A percentile compares a stretch with the other conserved stretches of the same genome.
These are phyloP conservation scores for Dynastes tityus DNA, from an alignment of 2,888 invertebrate species.

Conservation along the genomic window DNA sequence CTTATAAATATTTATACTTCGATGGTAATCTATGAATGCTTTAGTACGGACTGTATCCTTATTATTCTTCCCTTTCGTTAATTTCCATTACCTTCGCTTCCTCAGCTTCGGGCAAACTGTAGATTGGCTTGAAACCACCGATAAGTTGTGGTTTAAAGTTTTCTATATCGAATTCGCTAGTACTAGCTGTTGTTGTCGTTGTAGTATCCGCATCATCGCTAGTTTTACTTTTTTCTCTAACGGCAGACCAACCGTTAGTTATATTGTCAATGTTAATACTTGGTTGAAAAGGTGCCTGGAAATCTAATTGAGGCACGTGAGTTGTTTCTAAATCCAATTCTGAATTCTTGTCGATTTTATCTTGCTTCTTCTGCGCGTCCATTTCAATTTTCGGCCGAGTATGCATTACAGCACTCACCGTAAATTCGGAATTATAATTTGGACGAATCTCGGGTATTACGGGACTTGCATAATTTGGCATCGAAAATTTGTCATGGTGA, in stretches of 20 bases:
- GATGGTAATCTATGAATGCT: too few species aligned
- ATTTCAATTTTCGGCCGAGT: slow-evolving; percentile 61
- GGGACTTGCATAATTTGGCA: slow-evolving; percentile 71
- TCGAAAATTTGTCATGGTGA: slow-evolving; percentile 67
- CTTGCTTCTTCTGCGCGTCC: slow-evolving; percentile 50
- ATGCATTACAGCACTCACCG: slow-evolving; percentile 69
- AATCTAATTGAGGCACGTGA: slow-evolving; percentile 72
- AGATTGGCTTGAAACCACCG: slow-evolving; percentile 82
- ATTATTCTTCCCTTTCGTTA: slow-evolving; percentile 54
- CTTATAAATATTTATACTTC: too few species aligned
- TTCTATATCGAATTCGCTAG: slow-evolving; percentile 76
- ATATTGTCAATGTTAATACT: slow-evolving; percentile 76
- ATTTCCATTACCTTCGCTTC: slow-evolving; percentile 52
- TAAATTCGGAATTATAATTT: slow-evolving; percentile 65
- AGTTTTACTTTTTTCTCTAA: slow-evolving; percentile 65
- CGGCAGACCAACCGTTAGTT: slow-evolving; percentile 78
- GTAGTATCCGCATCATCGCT: slow-evolving; percentile 63
- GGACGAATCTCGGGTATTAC: slow-evolving; percentile 72
- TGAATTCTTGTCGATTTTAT: slow-evolving; percentile 51
- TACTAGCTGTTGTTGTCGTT: slow-evolving; percentile 65
- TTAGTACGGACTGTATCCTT: not conserved
- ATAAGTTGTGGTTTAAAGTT: slow-evolving; percentile 80
- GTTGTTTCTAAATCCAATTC: slow-evolving; percentile 56
- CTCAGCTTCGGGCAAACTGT: slow-evolving; percentile 67
- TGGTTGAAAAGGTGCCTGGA: slow-evolving; percentile 81